Conservation (phyloP, 1,140 invertebrate species). For the Formica exsecta region DNA sequence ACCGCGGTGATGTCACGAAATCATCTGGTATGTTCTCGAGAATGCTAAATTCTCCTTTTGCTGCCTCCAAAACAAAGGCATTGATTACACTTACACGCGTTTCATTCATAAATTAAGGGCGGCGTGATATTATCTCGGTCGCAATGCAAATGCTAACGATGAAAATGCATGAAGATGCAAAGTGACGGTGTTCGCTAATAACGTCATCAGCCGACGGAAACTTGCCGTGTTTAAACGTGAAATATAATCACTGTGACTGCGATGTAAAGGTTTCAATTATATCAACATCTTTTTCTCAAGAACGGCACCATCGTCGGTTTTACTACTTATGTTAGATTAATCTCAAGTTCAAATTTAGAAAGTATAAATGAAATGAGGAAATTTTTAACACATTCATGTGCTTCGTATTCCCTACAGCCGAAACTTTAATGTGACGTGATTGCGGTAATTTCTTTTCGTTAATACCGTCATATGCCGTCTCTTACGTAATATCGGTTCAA, state of each 20-base stretch:
- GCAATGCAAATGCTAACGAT: slow-evolving; percentile 54
- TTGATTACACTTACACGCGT: slow-evolving; percentile 35
- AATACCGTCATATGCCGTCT: slow-evolving; percentile 34
- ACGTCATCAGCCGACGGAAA: slow-evolving; percentile 35
- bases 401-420: not conserved
- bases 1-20: not conserved
- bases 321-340: not conserved
- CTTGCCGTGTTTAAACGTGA: slow-evolving; percentile 9
- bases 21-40: not conserved
- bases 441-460: slow-evolving; percentile 38
- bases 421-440: slow-evolving; percentile 2
- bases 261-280: slow-evolving; percentile 11
- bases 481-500: slow-evolving; percentile 42
- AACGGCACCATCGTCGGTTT: not conserved
- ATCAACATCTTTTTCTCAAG: not conserved
- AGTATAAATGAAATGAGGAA: no score
- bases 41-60: slow-evolving; percentile 1
- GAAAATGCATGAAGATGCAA: slow-evolving; percentile 59
- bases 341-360: not conserved
- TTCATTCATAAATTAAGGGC: slow-evolving; percentile 50
- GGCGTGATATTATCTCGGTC: slow-evolving; percentile 38
- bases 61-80: slow-evolving; percentile 3
- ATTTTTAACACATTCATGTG: not conserved
- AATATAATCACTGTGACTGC: not conserved
- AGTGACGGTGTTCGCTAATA: slow-evolving; percentile 40